Conservation (phyloP, 2,113 vertebrate genomes). For the Riparia riparia region DNA sequence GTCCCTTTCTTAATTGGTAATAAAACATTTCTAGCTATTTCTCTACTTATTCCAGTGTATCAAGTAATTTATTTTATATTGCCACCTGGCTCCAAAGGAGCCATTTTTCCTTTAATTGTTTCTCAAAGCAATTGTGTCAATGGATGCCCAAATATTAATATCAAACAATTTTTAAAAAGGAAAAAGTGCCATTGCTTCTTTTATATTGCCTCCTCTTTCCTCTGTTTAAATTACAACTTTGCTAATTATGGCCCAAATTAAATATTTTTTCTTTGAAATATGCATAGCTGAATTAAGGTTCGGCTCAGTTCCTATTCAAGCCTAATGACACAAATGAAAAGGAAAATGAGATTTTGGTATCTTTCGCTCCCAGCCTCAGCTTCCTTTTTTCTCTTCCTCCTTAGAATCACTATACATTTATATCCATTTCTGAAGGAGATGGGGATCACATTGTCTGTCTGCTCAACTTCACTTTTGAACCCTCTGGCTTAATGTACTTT, state of each 20-base stretch:
- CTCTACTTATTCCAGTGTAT: neutral
- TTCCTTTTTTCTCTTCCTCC: constrained; percentile 54
- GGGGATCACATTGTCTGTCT: neutral
- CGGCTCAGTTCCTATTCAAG: neutral
- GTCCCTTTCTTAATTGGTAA: neutral
- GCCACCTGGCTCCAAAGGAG: neutral
- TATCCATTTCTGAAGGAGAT: neutral
- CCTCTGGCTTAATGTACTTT: neutral
- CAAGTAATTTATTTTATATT: neutral
- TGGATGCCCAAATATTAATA: neutral
- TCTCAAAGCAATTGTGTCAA: neutral
- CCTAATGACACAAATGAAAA: neutral
- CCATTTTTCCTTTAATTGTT: neutral
- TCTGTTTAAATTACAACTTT: neutral
- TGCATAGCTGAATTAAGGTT: neutral
- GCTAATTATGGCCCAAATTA: neutral
- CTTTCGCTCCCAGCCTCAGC: neutral
- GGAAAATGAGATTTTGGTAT: neutral
- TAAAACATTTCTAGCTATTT: neutral
- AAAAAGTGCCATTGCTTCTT: neutral
- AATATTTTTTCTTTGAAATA: neutral
- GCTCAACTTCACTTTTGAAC: neutral
- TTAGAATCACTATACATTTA: neutral
- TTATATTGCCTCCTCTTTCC: neutral
- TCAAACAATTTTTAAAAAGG: neutral